Base-by-base conservation (phyloP, 2,113 vertebrate species). In the Hepsetus odoe region DNA sequence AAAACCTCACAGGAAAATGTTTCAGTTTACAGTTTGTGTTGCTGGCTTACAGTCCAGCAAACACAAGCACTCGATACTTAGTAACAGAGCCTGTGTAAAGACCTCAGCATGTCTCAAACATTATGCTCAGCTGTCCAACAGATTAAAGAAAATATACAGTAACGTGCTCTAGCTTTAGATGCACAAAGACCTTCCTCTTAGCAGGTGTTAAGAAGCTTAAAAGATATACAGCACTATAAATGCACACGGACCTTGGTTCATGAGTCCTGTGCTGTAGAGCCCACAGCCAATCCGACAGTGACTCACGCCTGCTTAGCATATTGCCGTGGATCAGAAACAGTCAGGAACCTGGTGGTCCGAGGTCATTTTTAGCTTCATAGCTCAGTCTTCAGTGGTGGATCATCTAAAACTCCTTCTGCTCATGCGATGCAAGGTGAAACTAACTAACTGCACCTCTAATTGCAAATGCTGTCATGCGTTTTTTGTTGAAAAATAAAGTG, bases 241-340 rank as follows among this genome's bases (percentile, higher is more conserved):
- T 2, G 42, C 40, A 26, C 28, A 24, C 26, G 22, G 9, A 5
- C 0, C 6, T 14, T 32, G 12, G 26, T 30, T 49, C 46, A 74
- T 22, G 8, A 32, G 30, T 62, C 59, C 30, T 7, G 61, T 38
- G n/a, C 61, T 38, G 35, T 18, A 5, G 7, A n/a, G 33, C 1
- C 33, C 30, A 20, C 5, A 64, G 20, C 30, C 22, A n/a, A 16
- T 64, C 30, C n/a, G 33, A 33, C 11, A 65, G 28, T 51, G 59
- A 64, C 32, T 72, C 58, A 74, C 35, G 30, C 58, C 44, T 56
- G 44, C 13, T 72, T 55, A 62, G 61, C 40, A 49, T 64, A 33
- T 22, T 33, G 18, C 40, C 24, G n/a, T 42, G 24, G 28, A 0
- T 42, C 18, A 44, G 14, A 44, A 46, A 28, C 26, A 51, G 30